Percentiles rank a stretch among this genome's conserved stretches.
Evolutionary conservation across 1,140 invertebrate genomes (phyloP).

Genomic region (Zophobas morio): DNA sequence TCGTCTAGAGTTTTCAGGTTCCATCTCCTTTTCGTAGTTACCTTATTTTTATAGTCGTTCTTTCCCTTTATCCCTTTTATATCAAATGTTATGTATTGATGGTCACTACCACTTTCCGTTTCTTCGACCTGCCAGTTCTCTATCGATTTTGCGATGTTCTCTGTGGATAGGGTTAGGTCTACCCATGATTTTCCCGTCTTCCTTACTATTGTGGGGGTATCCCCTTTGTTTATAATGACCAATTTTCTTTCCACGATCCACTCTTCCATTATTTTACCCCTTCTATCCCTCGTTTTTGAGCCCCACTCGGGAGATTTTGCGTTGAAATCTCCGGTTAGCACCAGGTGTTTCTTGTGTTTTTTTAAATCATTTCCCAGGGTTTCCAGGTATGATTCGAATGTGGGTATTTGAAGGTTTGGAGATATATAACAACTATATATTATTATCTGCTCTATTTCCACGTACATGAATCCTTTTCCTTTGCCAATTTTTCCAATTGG

Average conservation of each 20-base stretch:
- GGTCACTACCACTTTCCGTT: background rate
- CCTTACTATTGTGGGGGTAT: slow-evolving; percentile 48
- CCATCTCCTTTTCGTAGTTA: no score
- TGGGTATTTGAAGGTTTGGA: background rate
- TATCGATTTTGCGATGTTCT: slow-evolving; percentile 19
- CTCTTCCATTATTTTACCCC: slow-evolving; percentile 51
- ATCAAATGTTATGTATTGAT: background rate
- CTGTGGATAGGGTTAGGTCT: slow-evolving; percentile 54
- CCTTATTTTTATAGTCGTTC: no score
- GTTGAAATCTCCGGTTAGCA: slow-evolving; percentile 61
- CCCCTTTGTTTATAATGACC: slow-evolving; percentile 46
- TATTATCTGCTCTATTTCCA: background rate
- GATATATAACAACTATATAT: background rate
- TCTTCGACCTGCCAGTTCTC: background rate
- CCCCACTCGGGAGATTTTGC: slow-evolving; percentile 56
- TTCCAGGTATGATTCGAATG: background rate
- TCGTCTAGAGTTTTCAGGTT: no score
- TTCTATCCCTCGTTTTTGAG: slow-evolving; percentile 49
- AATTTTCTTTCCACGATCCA: slow-evolving; percentile 39
- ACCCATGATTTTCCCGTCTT: slow-evolving; percentile 44
- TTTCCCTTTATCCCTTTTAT: background rate
- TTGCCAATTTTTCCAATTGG: no score
- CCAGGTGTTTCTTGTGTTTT: background rate
- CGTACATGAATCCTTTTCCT: background rate
- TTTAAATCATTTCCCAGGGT: background rate